Conservation (phyloP, 2,797 vertebrate genomes). For the Hoplostethus mediterraneus region DNA sequence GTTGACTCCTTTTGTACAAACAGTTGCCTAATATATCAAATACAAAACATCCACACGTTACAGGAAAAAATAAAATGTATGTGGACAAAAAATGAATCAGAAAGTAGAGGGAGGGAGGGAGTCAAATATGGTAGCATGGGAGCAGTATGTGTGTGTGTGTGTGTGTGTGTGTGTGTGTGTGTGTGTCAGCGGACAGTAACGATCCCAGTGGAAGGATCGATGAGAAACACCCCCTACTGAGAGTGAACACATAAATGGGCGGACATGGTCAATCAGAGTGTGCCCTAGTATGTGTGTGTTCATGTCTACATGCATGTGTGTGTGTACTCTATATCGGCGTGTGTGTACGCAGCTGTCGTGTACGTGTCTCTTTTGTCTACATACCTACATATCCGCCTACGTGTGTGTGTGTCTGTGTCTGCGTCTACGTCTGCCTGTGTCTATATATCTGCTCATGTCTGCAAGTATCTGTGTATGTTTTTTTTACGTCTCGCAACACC, state of each 20-base stretch:
- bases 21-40: constrained; percentile 80
- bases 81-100: constrained; percentile 68
- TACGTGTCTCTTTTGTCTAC: constrained; percentile 49
- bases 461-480: constrained; percentile 33
- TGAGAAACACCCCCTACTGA: constrained; percentile 27
- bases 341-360: constrained; percentile 48
- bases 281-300: constrained; percentile 53
- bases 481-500: constrained; percentile 36
- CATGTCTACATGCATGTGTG: constrained; percentile 70
- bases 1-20: constrained; percentile 92
- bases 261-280: constrained; percentile 49
- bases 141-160: constrained; percentile 24
- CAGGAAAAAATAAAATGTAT: constrained; percentile 74
- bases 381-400: constrained; percentile 55
- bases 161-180: constrained; percentile 32
- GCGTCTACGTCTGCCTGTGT: constrained; percentile 25
- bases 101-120: constrained; percentile 39
- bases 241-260: constrained; percentile 42
- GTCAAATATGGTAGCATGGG: constrained; percentile 65
- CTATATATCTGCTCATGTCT: constrained; percentile 1
- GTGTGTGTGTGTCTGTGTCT: constrained; percentile 41
- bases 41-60: constrained; percentile 89
- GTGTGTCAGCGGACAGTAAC: constrained; percentile 37
- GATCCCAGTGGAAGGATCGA: constrained; percentile 34
- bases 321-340: constrained; percentile 55